phyloP scores from a whole-genome alignment of 2,888 invertebrate genomes.

The Cantharis rustica region DNA sequence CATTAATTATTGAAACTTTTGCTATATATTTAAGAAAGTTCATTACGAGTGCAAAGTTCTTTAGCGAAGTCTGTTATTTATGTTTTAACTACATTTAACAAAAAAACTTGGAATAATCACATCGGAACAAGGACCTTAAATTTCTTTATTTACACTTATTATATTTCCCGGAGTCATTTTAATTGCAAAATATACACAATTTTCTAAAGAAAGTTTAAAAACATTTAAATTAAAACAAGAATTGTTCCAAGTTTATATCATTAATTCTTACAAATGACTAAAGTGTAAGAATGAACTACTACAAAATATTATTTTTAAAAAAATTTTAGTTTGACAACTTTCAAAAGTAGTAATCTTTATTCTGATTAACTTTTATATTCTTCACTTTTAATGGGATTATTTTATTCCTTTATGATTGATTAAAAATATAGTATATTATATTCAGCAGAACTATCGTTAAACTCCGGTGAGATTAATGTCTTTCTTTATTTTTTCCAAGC shows the following conservation, averaged over 20 bases:
- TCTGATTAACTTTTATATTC: background rate
- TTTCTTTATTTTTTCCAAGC: no score
- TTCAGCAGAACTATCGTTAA: no score
- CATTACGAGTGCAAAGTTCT: constrained; percentile 22
- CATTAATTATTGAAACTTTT: constrained; percentile 25
- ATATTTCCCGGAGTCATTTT: background rate
- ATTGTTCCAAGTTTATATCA: background rate
- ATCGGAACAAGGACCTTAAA: constrained; percentile 9
- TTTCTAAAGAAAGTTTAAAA: background rate
- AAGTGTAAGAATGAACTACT: background rate
- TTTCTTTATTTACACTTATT: constrained; percentile 3
- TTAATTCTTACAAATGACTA: background rate
- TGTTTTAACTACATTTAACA: constrained; percentile 5
- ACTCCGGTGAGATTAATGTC: no score
- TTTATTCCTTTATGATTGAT: background rate
- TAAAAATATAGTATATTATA: background rate
- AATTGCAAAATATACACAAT: background rate
- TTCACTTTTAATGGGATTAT: background rate
- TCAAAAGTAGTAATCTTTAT: background rate
- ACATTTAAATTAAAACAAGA: background rate
- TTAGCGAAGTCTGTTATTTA: constrained; percentile 19
- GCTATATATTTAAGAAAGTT: constrained; percentile 24
- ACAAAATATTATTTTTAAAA: background rate
- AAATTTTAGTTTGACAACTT: background rate
- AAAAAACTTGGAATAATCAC: constrained; percentile 11